Percentiles rank a stretch among this genome's conserved stretches.
Conservation (phyloP, 2,888 invertebrate species). For the Dorcus parallelipipedus region DNA sequence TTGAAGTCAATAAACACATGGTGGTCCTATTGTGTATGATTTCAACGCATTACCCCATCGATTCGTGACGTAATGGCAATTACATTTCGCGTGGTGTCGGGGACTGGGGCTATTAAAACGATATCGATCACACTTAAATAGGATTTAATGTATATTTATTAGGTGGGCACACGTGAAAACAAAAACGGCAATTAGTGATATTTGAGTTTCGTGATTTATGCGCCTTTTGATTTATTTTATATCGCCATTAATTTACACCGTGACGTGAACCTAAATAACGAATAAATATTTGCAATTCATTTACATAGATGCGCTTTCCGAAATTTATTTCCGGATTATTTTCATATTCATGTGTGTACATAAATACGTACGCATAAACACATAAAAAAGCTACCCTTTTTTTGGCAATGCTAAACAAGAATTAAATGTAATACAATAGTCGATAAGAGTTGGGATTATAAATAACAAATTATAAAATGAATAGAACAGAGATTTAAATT, state of each 20-base stretch:
- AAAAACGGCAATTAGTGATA: conserved; percentile 1
- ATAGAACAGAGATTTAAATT: no score
- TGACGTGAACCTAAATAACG: background rate
- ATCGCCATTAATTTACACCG: background rate
- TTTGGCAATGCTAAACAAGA: no score
- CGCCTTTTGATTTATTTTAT: conserved; percentile 1
- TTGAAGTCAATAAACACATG: no score
- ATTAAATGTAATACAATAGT: no score
- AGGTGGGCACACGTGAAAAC: background rate
- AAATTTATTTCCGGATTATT: background rate
- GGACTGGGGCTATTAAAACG: conserved; percentile 3
- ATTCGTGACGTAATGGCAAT: no score
- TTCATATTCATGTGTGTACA: background rate
- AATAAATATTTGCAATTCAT: conserved; percentile 2
- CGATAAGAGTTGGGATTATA: no score
- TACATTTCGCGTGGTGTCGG: background rate
- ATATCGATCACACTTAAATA: conserved; percentile 5
- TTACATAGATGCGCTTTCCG: background rate
- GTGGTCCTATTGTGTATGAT: no score
- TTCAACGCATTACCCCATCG: no score
- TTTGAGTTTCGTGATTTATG: background rate
- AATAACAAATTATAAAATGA: no score
- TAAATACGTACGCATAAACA: background rate
- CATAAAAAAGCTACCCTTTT: no score
- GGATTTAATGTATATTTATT: conserved; percentile 3